Conservation (phyloP, 2,888 invertebrate species). For the Lasioglossum vierecki region DNA sequence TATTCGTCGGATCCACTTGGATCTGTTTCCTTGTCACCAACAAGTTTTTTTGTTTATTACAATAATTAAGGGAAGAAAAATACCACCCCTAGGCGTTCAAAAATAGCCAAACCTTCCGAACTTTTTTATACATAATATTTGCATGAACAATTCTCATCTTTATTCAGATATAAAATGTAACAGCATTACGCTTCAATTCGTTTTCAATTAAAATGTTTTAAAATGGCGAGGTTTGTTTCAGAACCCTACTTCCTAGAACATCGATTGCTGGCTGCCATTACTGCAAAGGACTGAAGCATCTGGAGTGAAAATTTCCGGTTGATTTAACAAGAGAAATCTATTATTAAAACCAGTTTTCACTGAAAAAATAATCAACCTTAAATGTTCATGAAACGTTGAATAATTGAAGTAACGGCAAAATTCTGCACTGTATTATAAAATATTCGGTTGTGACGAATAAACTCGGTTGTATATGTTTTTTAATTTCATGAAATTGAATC, state of each 20-base stretch:
- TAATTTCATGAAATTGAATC: neutral
- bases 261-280: conserved; percentile 1
- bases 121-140: neutral
- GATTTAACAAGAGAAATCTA: conserved; percentile 5
- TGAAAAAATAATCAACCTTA: neutral
- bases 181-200: neutral
- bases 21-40: neutral
- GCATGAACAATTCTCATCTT: neutral
- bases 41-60: neutral
- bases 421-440: neutral
- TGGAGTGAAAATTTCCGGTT: conserved; percentile 5
- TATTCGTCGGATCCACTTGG: neutral
- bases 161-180: neutral
- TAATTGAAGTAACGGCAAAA: neutral
- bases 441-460: neutral
- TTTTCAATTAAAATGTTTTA: neutral
- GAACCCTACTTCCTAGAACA: neutral
- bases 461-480: neutral
- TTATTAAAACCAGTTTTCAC: conserved; percentile 1
- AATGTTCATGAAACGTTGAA: neutral
- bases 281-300: neutral
- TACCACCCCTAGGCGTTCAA: neutral
- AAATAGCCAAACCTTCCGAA: neutral
- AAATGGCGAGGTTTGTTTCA: neutral
- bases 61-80: neutral